Percentiles rank a stretch among this genome's conserved stretches.
Conservation (phyloP, 2,888 invertebrate species). For the Anodontia alba region DNA sequence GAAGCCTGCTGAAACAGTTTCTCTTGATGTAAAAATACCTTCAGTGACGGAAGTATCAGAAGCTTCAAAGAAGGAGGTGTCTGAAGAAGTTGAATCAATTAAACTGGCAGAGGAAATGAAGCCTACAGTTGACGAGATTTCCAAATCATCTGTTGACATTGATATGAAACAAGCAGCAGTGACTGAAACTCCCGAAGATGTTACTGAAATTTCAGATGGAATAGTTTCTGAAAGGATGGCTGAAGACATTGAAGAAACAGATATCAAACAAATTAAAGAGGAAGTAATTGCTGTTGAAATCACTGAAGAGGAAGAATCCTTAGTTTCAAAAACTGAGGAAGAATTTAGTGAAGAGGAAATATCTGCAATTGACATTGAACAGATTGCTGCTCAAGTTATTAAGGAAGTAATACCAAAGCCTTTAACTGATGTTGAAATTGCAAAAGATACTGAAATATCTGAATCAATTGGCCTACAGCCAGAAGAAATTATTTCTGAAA, state of each 20-base stretch:
- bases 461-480: too few species aligned
- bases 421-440: neutral
- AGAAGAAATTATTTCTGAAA: too few species aligned
- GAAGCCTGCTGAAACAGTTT: conserved; percentile 9
- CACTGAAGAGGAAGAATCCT: neutral
- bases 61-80: conserved; percentile 14
- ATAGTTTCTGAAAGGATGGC: neutral
- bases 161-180: conserved; percentile 32
- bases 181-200: conserved; percentile 20
- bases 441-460: conserved; percentile 8
- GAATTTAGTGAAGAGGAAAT: neutral
- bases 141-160: conserved; percentile 35
- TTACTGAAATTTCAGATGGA: neutral
- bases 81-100: conserved; percentile 22
- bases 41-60: conserved; percentile 29
- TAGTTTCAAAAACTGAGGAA: neutral
- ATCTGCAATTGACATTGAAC: conserved; percentile 5
- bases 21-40: conserved; percentile 31
- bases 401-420: too few species aligned
- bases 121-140: conserved; percentile 25
- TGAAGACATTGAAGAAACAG: neutral
- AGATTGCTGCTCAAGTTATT: neutral
- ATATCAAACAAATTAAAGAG: conserved; percentile 17
- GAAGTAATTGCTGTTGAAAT: conserved; percentile 16
- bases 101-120: conserved; percentile 21